Evolutionary conservation across 2,113 vertebrate species (phyloP).

Genomic region (Podarcis cretensis): DNA sequence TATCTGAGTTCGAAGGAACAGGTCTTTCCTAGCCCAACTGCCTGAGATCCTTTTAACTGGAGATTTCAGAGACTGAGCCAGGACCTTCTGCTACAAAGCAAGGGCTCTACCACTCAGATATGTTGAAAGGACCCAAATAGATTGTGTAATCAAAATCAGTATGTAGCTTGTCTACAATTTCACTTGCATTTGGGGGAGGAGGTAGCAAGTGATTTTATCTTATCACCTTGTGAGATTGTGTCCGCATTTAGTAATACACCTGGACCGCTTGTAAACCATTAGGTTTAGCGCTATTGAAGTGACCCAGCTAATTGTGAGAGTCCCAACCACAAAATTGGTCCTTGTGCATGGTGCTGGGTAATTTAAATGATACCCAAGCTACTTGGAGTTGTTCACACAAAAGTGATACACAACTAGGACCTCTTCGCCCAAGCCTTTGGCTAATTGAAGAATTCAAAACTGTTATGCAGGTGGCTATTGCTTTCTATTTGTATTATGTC

Average conservation of each 20-base stretch:
- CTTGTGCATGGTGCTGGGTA: neutral
- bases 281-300: neutral
- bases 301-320: neutral
- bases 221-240: neutral
- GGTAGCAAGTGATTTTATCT: neutral
- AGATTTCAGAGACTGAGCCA: neutral
- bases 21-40: neutral
- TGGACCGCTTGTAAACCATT: neutral
- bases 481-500: too few species aligned
- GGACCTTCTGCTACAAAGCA: neutral
- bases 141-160: neutral
- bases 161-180: neutral
- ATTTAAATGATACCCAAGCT: neutral
- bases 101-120: neutral
- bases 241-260: neutral
- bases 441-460: too few species aligned
- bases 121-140: too few species aligned
- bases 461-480: too few species aligned
- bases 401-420: neutral
- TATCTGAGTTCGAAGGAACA: neutral
- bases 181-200: neutral
- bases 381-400: neutral
- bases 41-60: neutral
- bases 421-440: too few species aligned
- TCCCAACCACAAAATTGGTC: neutral